These are phyloP conservation scores for Anagrus nilaparvatae DNA, from an alignment of 1,140 invertebrate species.

Conservation along the genomic window DNA sequence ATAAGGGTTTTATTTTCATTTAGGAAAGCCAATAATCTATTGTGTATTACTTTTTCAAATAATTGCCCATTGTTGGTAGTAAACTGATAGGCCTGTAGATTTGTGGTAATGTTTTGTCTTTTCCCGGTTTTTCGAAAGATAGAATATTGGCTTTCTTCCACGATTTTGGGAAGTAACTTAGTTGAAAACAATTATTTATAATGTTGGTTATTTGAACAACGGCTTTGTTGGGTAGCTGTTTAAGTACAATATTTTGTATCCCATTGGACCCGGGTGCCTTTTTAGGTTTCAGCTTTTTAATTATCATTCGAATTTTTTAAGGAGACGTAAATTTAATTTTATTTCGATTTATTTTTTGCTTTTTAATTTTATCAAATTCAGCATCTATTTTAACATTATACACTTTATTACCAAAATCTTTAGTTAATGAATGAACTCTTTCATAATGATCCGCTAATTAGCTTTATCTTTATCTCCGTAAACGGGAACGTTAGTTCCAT, in stretches of 20 bases:
- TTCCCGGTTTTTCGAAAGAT: slow-evolving; percentile 15
- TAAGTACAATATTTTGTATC: slow-evolving; percentile 22
- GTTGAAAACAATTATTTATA: slow-evolving; percentile 20
- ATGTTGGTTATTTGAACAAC: slow-evolving; percentile 22
- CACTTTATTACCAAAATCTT: too few relatives aligned
- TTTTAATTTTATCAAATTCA: too few relatives aligned
- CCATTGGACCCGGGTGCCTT: slow-evolving; percentile 26
- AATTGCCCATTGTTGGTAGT: slow-evolving; percentile 6
- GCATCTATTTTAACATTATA: too few relatives aligned
- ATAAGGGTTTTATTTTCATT: slow-evolving; percentile 9
- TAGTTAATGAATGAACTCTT: too few relatives aligned
- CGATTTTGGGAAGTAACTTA: slow-evolving; percentile 19
- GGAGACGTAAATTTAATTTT: too few relatives aligned
- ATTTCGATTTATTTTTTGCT: too few relatives aligned
- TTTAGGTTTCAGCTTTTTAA: slow-evolving; percentile 11
- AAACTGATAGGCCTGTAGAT: slow-evolving; percentile 18
- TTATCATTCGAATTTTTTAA: too few relatives aligned
- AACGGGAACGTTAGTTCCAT: too few relatives aligned
- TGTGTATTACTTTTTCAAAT: slow-evolving; percentile 8
- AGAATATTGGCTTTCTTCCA: slow-evolving; percentile 23
- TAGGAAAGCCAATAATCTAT: slow-evolving; percentile 2
- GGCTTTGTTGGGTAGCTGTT: slow-evolving; percentile 19
- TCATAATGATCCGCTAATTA: too few relatives aligned
- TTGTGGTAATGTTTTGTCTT: not conserved
- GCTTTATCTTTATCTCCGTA: too few relatives aligned